These are phyloP conservation scores for Acipenser transmontanus DNA, from an alignment of 2,797 vertebrate species.

Conservation along the genomic window DNA sequence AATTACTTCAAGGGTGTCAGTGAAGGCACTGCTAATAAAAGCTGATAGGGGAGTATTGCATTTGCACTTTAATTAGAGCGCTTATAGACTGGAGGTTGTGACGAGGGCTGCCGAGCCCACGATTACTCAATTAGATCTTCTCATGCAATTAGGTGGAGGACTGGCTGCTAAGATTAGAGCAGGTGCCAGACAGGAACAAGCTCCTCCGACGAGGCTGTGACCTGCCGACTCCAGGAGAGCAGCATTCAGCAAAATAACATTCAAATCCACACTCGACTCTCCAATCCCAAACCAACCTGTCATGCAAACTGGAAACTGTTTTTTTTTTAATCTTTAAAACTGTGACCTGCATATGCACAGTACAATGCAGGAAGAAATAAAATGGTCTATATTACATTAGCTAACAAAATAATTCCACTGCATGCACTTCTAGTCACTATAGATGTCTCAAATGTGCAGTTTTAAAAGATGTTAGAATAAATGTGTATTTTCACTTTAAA, in stretches of 20 bases:
- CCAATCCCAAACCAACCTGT: no score
- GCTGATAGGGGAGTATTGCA: constrained; percentile 75
- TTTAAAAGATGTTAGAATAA: no score
- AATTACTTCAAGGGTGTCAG: constrained; percentile 80
- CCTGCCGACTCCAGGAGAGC: constrained; percentile 18
- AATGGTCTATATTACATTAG: no score
- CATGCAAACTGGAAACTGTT: no score
- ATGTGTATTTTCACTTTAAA: no score
- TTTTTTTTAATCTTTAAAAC: no score
- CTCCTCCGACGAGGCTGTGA: constrained; percentile 13
- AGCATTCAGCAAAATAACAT: not conserved
- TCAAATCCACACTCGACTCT: no score
- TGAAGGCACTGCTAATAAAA: constrained; percentile 64
- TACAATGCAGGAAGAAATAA: no score
- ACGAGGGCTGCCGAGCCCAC: constrained; percentile 54
- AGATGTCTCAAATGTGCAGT: no score
- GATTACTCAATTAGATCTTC: constrained; percentile 71
- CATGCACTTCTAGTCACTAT: no score
- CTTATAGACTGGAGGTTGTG: constrained; percentile 75
- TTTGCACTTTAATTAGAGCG: constrained; percentile 91
- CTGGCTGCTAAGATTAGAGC: constrained; percentile 21
- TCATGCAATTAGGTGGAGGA: constrained; percentile 29
- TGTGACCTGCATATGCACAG: no score
- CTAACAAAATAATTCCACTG: no score
- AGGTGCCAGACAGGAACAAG: constrained; percentile 17